phyloP scores from a whole-genome alignment of 2,888 invertebrate genomes.

The Podotricha telesiphe region DNA sequence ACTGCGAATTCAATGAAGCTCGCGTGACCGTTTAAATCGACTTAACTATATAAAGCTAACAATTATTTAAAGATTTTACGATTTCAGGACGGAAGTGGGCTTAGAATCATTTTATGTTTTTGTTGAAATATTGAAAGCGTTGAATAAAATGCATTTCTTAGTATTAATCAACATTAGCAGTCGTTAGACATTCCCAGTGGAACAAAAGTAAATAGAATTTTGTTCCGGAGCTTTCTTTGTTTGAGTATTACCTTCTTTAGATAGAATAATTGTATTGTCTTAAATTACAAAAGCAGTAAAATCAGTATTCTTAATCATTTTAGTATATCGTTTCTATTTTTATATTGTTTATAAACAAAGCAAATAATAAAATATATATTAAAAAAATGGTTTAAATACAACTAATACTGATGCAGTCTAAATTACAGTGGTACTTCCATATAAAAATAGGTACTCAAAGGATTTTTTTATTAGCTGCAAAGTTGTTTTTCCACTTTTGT shows the following conservation, averaged over 20 bases:
- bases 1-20: conserved; percentile 35
- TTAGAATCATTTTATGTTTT: conserved; percentile 26
- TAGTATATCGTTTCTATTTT: not conserved
- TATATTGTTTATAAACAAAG: not conserved
- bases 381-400: too few species aligned
- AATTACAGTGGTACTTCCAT: too few species aligned
- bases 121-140: conserved; percentile 22
- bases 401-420: too few species aligned
- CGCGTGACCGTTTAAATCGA: conserved; percentile 39
- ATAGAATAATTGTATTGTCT: conserved; percentile 19
- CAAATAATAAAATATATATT: conserved; percentile 5
- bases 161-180: conserved; percentile 29
- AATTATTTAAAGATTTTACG: conserved; percentile 34
- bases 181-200: conserved; percentile 24
- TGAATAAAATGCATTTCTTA: conserved; percentile 19
- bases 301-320: conserved; percentile 12
- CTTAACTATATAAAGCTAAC: conserved; percentile 35
- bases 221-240: conserved; percentile 22
- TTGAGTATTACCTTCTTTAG: conserved; percentile 20
- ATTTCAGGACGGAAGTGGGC: conserved; percentile 32
- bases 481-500: not conserved
- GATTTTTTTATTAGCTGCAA: not conserved
- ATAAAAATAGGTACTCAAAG: not conserved
- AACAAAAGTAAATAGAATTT: conserved; percentile 22
- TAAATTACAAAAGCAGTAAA: conserved; percentile 17